A percentile compares a stretch with the other conserved stretches of the same genome.
These are phyloP conservation scores for Morone saxatilis DNA, from an alignment of 2,113 vertebrate genomes.

Conservation along the genomic window DNA sequence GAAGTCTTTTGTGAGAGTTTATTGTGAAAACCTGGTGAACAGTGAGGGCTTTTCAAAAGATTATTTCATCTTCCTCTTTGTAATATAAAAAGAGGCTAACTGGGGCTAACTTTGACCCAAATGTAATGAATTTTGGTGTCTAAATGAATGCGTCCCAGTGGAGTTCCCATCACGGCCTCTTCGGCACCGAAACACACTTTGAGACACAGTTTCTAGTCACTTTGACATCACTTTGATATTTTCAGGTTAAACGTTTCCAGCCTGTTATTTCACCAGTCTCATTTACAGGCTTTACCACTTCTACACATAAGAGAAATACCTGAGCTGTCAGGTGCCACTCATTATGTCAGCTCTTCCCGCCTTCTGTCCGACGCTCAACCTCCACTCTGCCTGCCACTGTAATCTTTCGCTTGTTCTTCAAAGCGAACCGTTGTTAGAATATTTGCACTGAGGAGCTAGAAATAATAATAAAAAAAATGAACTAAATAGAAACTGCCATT, in stretches of 20 bases:
- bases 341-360: neutral
- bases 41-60: neutral
- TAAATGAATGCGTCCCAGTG: constrained; percentile 42
- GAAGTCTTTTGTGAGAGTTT: neutral
- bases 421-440: constrained; percentile 92
- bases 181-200: constrained; percentile 64
- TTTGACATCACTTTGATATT: constrained; percentile 46
- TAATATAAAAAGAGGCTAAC: constrained; percentile 36
- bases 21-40: no score
- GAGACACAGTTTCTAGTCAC: constrained; percentile 61
- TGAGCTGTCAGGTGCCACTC: neutral
- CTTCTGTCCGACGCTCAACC: neutral
- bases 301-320: neutral
- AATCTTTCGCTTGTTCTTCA: constrained; percentile 91
- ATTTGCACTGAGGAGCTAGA: constrained; percentile 98
- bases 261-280: constrained; percentile 13
- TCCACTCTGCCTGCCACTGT: constrained; percentile 5
- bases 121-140: constrained; percentile 37
- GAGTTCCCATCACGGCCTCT: constrained; percentile 34
- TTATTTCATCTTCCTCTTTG: neutral
- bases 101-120: constrained; percentile 63
- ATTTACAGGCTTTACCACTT: neutral
- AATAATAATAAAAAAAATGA: constrained; percentile 75
- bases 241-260: constrained; percentile 32
- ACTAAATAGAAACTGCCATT: constrained; percentile 90